These are phyloP conservation scores for Pollenia amentaria DNA, from an alignment of 2,888 invertebrate species.

Conservation along the genomic window DNA sequence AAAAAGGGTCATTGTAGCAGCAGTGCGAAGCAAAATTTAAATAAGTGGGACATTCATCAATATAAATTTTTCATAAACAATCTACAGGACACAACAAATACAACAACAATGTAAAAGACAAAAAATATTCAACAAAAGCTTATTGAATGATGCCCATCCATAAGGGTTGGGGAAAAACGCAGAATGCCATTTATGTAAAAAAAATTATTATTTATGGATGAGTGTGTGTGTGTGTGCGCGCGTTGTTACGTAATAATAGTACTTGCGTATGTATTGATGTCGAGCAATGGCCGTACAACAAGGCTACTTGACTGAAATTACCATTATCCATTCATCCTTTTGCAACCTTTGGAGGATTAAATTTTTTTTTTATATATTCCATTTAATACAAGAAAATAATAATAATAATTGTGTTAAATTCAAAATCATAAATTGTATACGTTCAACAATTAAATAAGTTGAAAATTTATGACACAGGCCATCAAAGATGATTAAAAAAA, in stretches of 20 bases:
- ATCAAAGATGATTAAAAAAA: too few relatives aligned
- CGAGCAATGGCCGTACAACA: constrained; percentile 1
- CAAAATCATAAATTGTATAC: too few relatives aligned
- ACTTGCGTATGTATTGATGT: background rate
- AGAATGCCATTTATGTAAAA: constrained; percentile 8
- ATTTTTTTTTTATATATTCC: too few relatives aligned
- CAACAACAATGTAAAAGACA: constrained; percentile 17
- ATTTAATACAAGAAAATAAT: too few relatives aligned
- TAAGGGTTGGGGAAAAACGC: constrained; percentile 2
- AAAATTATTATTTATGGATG: constrained; percentile 5
- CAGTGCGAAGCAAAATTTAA: constrained; percentile 20
- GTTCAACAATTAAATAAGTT: too few relatives aligned
- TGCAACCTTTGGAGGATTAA: background rate
- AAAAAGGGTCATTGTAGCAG: constrained; percentile 20
- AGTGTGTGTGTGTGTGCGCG: background rate
- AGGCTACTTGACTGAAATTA: constrained; percentile 29
- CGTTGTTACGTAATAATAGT: too few relatives aligned
- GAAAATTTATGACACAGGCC: too few relatives aligned
- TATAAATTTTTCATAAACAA: constrained; percentile 43
- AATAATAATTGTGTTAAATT: too few relatives aligned
- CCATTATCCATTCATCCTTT: constrained; percentile 7
- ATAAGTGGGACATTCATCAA: constrained; percentile 64
- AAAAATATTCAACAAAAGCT: constrained; percentile 28
- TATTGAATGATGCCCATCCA: constrained; percentile 22
- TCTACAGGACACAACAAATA: background rate